Conservation (phyloP, 2,888 invertebrate genomes). For the Alitta virens region DNA sequence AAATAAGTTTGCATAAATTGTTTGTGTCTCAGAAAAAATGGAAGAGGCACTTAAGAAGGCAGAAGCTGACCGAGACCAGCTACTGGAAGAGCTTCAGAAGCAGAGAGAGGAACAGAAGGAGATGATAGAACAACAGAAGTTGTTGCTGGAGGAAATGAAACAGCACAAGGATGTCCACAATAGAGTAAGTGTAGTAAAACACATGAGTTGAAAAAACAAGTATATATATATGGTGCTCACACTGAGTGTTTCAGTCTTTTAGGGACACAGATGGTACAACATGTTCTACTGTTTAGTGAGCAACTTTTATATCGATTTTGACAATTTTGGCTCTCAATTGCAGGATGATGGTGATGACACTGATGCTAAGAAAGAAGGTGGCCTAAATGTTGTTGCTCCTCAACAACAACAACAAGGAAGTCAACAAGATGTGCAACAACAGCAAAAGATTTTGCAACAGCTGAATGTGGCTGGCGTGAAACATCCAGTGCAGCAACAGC, state of each 20-base stretch:
- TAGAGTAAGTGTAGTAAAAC: neutral
- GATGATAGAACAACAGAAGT: constrained; percentile 47
- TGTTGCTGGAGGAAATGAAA: constrained; percentile 48
- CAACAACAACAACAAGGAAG: no score
- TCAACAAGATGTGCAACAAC: neutral
- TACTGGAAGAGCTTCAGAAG: constrained; percentile 36
- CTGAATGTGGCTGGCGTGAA: neutral
- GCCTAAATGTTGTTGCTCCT: no score
- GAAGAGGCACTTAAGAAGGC: constrained; percentile 2
- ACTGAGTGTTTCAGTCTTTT: no score
- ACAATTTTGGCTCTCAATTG: no score
- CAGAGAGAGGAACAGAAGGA: constrained; percentile 44
- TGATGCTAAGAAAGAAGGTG: no score
- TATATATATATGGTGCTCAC: no score
- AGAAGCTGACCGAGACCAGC: constrained; percentile 18
- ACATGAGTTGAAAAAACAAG: no score
- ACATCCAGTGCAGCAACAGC: neutral
- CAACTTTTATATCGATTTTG: no score
- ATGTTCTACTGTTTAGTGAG: no score
- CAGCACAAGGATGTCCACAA: constrained; percentile 37
- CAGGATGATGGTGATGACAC: no score
- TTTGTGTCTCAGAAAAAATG: neutral
- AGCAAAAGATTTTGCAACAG: neutral
- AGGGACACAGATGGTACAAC: no score
- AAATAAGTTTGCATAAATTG: no score